Percentiles rank a stretch among this genome's conserved stretches.
Evolutionary conservation across 2,888 invertebrate genomes (phyloP).

Genomic region (Metopia argyrocephala): DNA sequence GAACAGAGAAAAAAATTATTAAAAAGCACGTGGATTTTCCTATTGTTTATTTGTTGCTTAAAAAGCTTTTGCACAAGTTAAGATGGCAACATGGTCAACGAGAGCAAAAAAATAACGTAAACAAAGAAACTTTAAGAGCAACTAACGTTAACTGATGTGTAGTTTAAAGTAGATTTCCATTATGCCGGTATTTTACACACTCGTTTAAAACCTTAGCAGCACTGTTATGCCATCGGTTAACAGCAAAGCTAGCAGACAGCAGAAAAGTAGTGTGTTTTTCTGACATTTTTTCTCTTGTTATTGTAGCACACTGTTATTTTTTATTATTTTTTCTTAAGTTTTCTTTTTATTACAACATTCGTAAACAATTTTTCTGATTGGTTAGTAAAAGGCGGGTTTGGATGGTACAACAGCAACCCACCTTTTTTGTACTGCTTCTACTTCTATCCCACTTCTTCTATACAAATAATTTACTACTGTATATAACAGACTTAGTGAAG

Average conservation of each 20-base stretch:
- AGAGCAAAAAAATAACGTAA: constrained; percentile 31
- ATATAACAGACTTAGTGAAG: background rate
- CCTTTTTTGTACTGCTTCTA: constrained; percentile 36
- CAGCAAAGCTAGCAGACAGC: constrained; percentile 25
- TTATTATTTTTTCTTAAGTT: constrained; percentile 66
- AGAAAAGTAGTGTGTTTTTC: constrained; percentile 2
- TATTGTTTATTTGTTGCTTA: constrained; percentile 39
- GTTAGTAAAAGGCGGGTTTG: constrained; percentile 66
- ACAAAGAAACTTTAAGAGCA: constrained; percentile 56
- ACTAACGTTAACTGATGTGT: constrained; percentile 26
- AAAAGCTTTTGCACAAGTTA: constrained; percentile 47
- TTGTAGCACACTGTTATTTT: background rate
- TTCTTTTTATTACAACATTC: constrained; percentile 74
- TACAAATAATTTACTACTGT: background rate
- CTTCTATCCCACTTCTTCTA: background rate
- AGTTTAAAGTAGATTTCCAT: constrained; percentile 5
- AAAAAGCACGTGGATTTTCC: constrained; percentile 61
- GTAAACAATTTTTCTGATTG: constrained; percentile 78
- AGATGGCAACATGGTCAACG: constrained; percentile 30
- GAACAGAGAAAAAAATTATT: constrained; percentile 40
- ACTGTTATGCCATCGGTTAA: constrained; percentile 5
- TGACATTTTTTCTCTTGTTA: constrained; percentile 28
- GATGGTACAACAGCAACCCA: constrained; percentile 52
- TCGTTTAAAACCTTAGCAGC: constrained; percentile 21
- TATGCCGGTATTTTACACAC: background rate